A percentile compares a stretch with the other conserved stretches of the same genome.
These are phyloP conservation scores for Yasuhikotakia modesta DNA, from an alignment of 2,797 vertebrate genomes.

Conservation along the genomic window DNA sequence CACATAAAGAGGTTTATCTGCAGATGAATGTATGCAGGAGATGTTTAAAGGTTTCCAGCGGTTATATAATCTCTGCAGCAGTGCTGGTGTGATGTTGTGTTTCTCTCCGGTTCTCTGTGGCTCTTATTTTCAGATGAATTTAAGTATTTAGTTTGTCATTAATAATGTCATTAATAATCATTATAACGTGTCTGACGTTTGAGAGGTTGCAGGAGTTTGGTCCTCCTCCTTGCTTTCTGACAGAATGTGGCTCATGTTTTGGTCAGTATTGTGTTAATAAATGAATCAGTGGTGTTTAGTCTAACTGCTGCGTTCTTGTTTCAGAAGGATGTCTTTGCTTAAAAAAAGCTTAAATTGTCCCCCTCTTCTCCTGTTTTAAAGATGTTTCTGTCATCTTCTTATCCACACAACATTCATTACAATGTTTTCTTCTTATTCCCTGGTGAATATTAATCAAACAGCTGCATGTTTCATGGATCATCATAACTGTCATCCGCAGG, in stretches of 20 bases:
- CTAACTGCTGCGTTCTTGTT: constrained; percentile 23
- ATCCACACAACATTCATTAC: constrained; percentile 6
- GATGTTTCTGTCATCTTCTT: constrained; percentile 20
- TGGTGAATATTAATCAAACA: background rate
- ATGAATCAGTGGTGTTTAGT: background rate
- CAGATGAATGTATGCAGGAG: constrained; percentile 3
- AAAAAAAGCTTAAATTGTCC: constrained; percentile 27
- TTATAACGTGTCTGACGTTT: constrained; percentile 15
- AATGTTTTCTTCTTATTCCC: constrained; percentile 11
- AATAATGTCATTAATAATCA: constrained; percentile 16
- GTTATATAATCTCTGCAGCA: constrained; percentile 24
- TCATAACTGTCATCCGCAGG: background rate
- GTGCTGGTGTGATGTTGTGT: constrained; percentile 3
- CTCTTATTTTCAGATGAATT: too few relatives aligned
- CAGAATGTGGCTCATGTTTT: background rate
- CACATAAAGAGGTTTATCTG: background rate
- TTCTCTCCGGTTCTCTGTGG: background rate
- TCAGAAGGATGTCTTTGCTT: constrained; percentile 23
- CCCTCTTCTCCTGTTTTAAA: background rate
- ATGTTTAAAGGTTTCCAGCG: constrained; percentile 7
- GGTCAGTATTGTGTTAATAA: background rate
- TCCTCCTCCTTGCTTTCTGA: background rate
- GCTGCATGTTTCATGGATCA: background rate
- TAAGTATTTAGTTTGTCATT: background rate
- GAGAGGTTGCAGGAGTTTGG: background rate